phyloP scores from a whole-genome alignment of 1,140 invertebrate genomes.

The Octopus bimaculoides region DNA sequence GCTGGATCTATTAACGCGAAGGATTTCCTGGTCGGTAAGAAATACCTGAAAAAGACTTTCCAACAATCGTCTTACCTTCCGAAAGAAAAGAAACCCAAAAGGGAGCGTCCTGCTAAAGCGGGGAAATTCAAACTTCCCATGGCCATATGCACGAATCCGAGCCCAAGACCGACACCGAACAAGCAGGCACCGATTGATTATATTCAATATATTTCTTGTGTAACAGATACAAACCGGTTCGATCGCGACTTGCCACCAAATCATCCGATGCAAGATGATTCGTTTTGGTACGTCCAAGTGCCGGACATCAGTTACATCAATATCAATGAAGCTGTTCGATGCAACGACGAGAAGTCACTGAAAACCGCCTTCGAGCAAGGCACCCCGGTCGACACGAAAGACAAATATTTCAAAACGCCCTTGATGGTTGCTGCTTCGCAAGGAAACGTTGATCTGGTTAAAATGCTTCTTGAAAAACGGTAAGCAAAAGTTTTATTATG shows the following conservation, averaged over 20 bases:
- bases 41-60: constrained; percentile 56
- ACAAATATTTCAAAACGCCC: constrained; percentile 59
- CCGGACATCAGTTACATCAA: constrained; percentile 54
- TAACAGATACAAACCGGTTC: constrained; percentile 56
- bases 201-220: constrained; percentile 50
- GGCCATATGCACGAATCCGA: constrained; percentile 53
- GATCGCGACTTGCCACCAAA: constrained; percentile 52
- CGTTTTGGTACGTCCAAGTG: constrained; percentile 55
- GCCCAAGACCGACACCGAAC: constrained; percentile 46
- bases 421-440: constrained; percentile 52
- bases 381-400: constrained; percentile 51
- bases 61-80: constrained; percentile 31
- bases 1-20: constrained; percentile 54
- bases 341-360: constrained; percentile 52
- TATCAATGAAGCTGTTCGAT: constrained; percentile 54
- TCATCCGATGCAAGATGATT: constrained; percentile 56
- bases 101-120: constrained; percentile 43
- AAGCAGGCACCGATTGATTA: constrained; percentile 53
- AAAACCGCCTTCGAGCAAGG: constrained; percentile 49
- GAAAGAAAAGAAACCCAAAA: not conserved
- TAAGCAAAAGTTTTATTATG: constrained; percentile 26
- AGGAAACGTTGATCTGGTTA: constrained; percentile 52
- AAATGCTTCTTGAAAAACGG: constrained; percentile 54
- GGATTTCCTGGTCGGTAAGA: constrained; percentile 56
- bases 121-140: constrained; percentile 39